Conservation (phyloP, 2,797 vertebrate genomes). For the Yasuhikotakia modesta region DNA sequence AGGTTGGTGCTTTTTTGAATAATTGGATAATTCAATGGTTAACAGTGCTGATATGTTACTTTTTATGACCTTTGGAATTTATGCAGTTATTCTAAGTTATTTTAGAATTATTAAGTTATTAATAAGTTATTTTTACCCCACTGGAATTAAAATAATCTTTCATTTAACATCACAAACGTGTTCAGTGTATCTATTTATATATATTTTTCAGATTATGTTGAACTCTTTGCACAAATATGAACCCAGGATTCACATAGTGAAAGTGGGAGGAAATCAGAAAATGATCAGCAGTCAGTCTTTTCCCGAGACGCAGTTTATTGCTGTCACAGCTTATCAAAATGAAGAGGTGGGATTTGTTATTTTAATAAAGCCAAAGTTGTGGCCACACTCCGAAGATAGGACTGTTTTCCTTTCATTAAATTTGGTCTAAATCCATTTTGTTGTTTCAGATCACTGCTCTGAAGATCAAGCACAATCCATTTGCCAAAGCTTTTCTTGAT, state of each 20-base stretch:
- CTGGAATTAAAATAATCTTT: too few relatives aligned
- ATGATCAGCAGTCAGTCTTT: conserved; percentile 85
- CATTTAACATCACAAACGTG: not conserved
- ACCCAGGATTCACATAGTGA: conserved; percentile 83
- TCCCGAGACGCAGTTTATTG: conserved; percentile 83
- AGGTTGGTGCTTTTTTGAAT: conserved; percentile 66
- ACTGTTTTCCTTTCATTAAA: not conserved
- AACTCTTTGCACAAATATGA: conserved; percentile 85
- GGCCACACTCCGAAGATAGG: not conserved
- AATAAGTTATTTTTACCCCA: not conserved
- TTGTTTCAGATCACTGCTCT: conserved; percentile 78
- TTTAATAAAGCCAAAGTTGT: not conserved
- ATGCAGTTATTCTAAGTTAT: not conserved
- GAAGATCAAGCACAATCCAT: conserved; percentile 86
- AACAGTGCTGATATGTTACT: too few relatives aligned
- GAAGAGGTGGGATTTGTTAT: conserved; percentile 74
- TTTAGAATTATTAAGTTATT: too few relatives aligned
- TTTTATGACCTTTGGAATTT: not conserved
- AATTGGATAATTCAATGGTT: not conserved
- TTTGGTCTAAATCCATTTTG: not conserved
- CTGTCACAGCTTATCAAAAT: conserved; percentile 83
- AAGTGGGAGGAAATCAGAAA: conserved; percentile 82
- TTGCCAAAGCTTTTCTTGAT: conserved; percentile 85
- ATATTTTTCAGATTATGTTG: conserved; percentile 77
- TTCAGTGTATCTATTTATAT: not conserved